A percentile compares a stretch with the other conserved stretches of the same genome.
Conservation (phyloP, 2,113 vertebrate species). For the Lepidothrix coronata region DNA sequence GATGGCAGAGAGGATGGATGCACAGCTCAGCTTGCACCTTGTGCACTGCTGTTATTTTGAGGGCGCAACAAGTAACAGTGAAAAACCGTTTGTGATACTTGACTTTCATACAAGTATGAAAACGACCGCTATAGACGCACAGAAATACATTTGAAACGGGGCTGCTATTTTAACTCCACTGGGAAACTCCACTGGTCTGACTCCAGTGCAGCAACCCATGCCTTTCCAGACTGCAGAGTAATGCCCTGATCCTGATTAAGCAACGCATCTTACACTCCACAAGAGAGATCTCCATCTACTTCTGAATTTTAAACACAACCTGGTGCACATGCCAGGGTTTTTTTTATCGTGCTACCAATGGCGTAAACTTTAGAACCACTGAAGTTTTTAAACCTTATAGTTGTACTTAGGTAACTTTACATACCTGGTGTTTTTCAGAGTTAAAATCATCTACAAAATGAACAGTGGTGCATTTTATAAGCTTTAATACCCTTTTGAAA, state of each 20-base stretch:
- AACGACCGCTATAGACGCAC: not conserved
- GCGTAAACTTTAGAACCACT: not conserved
- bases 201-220: rapidly evolving
- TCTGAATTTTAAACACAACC: not conserved
- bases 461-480: slow-evolving; percentile 21
- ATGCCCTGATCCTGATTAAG: not conserved
- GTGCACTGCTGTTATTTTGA: not conserved
- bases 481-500: slow-evolving; percentile 10
- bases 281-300: not conserved
- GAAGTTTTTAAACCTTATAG: not conserved
- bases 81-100: not conserved
- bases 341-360: not conserved
- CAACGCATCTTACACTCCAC: not conserved
- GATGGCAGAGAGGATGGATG: rapidly evolving
- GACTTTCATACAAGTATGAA: not conserved
- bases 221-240: not conserved
- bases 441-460: not conserved
- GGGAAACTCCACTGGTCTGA: not conserved
- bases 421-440: slow-evolving; percentile 12
- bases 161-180: not conserved
- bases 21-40: not conserved
- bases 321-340: not conserved
- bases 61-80: rapidly evolving
- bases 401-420: not conserved
- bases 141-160: not conserved